Conservation (phyloP, 2,888 invertebrate genomes). For the Caenorhabditis japonica region DNA sequence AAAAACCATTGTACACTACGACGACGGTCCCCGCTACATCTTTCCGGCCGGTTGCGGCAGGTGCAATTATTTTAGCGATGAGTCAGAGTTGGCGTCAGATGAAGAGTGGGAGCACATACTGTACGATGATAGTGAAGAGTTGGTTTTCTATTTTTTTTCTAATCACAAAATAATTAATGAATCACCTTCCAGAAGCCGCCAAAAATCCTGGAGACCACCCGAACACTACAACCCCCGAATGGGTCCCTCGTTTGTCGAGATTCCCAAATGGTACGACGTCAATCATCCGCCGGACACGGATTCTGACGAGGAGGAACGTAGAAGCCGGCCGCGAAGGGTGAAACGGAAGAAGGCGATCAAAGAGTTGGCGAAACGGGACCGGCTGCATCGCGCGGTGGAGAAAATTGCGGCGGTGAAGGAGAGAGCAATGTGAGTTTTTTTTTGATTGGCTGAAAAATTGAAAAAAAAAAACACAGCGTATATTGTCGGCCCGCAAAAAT, state of each 20-base stretch:
- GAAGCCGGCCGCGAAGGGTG: neutral
- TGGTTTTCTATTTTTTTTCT: no score
- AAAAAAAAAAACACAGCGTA: no score
- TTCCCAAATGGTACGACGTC: neutral
- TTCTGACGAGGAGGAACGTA: neutral
- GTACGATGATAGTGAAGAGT: neutral
- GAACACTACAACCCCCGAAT: neutral
- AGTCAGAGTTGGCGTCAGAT: constrained; percentile 7
- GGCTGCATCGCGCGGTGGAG: neutral
- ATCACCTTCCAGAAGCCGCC: no score
- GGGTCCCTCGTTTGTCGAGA: no score
- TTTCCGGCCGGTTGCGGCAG: constrained; percentile 2
- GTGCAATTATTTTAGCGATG: neutral
- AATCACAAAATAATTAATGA: no score
- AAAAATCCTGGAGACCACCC: neutral
- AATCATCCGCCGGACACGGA: neutral
- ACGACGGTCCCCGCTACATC: constrained; percentile 13
- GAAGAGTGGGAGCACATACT: neutral
- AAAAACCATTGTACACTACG: constrained; percentile 2
- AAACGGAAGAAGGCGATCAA: neutral
- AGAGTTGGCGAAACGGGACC: neutral
- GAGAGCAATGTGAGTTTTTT: neutral
- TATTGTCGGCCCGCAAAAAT: no score
- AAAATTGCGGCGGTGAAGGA: neutral
- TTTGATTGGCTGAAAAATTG: neutral